A percentile compares a stretch with the other conserved stretches of the same genome.
phyloP scores from a whole-genome alignment of 1,140 invertebrate genomes.

The Zaprionus taronus region DNA sequence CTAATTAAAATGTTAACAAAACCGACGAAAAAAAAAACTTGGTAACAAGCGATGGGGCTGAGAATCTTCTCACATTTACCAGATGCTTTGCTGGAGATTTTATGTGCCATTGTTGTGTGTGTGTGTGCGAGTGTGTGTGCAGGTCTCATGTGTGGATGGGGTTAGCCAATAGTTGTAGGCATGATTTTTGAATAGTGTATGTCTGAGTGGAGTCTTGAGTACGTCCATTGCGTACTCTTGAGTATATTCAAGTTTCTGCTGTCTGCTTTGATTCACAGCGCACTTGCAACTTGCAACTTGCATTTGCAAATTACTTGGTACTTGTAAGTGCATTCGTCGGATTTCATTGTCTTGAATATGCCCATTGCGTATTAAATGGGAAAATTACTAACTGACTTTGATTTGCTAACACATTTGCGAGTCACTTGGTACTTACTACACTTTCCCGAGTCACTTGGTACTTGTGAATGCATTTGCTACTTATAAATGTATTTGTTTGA shows the following conservation, averaged over 20 bases:
- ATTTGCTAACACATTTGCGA: neutral
- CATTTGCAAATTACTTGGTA: neutral
- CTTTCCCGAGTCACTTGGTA: neutral
- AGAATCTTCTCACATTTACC: slow-evolving; percentile 50
- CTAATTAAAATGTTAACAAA: slow-evolving; percentile 56
- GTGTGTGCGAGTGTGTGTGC: neutral
- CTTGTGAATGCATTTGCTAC: neutral
- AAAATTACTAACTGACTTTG: neutral
- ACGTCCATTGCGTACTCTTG: neutral
- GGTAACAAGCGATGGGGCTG: slow-evolving; percentile 19
- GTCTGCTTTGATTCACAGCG: neutral
- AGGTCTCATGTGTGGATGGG: slow-evolving; percentile 31
- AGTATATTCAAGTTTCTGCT: neutral
- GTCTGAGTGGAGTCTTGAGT: neutral
- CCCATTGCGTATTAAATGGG: neutral
- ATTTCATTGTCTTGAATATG: neutral
- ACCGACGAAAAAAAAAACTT: slow-evolving; percentile 17
- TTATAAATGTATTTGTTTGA: neutral
- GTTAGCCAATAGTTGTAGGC: neutral
- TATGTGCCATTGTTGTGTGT: slow-evolving; percentile 40
- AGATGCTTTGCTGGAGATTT: slow-evolving; percentile 31
- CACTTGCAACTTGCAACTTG: neutral
- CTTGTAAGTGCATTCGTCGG: neutral
- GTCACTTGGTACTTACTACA: neutral
- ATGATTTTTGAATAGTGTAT: slow-evolving; percentile 2